Evolutionary conservation across 2,888 invertebrate species (phyloP), one percentile per base, ranked within the genome.

Genomic region (Onchidella celtica): DNA sequence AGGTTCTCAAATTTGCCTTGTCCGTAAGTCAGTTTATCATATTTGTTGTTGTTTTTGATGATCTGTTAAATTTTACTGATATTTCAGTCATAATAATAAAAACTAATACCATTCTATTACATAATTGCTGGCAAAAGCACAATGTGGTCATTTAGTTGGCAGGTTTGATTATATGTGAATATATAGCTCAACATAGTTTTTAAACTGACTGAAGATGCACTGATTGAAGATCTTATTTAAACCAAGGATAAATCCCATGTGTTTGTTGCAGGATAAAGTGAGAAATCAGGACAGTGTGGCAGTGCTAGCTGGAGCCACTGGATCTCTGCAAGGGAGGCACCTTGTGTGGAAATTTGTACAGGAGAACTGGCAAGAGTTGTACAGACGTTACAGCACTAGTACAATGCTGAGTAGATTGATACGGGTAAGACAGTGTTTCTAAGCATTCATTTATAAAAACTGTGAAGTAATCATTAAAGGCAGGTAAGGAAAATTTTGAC

Each of bases 311-410:
- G 97, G 97, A 4, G 97, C 97, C 27, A 96, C 97, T 0, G 95
- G 96, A 90, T 96, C 96, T 88, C 95, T 95, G 86, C 94, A 95
- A 86, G 98, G 98, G 0, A 95, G 98, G 27, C 96, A 97, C 86
- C 94, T 97, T 87, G 96, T 97, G 2, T 99, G 98, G 98, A 94
- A 96, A 87, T 98, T 97, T 94, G 96, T 98, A 92, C 96, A 97
- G 93, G 95, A 96, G 38, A 96, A 97, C 91, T 97, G 96, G 96
- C 94, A 95, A 79, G 95, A 95, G 86, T 95, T 98, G 72, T 94
- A 96, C 88, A 95, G 96, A 84, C 95, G 97, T 87, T 98, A 97
- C 92, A 95, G 95, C 59, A 91, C 97, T 83, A 97, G 97, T 0
- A 97, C 96, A 92, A 94, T 98, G 21, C 93, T 98, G 55, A 95